Base-by-base conservation (phyloP, 2,888 invertebrate species). In the Polyommatus iphigenia region DNA sequence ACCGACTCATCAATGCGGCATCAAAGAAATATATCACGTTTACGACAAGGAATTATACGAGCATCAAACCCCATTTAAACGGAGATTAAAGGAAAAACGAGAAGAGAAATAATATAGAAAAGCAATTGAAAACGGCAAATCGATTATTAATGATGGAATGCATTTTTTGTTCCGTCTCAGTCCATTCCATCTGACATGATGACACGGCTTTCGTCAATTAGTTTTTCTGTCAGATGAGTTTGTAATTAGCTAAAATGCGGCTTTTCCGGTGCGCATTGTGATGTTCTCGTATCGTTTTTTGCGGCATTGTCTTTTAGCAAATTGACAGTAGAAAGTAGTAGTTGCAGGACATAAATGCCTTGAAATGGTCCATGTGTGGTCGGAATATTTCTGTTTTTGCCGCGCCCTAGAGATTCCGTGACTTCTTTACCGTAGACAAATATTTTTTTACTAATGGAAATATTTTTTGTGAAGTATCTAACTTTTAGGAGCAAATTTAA, bases 241-340 rank as follows among this genome's bases (percentile, higher is more conserved):
- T 85, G 82, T 86, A 87, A 90, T 88, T 87, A 87, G 85, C 81
- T 83, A 85, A 84, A 87, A 82, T 84, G 85, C 87, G 91, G 89
- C 89, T 91, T 93, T 92, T 91, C 91, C 90, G 88, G 86, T 84
- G 81, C 80, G 80, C 83, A 81, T 82, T 83, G 82, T 83, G 81
- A 80, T 82, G 79, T 79, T 79, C 78, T 80, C 80, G 81, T 71
- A 80, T 80, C 77, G 80, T 54, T 80, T 83, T 83, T 82, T 82
- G 80, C 79, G 73, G 57, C 78, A 80, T 78, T 78, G 78, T 78
- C 29, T 77, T 78, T 78, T 73, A 78, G 73, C 73, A 57, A 41
- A 77, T 77, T 77, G 77, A 41, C 72, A 57, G 77, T 54, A 73
- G 73, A 78, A 78, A 73, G 73, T 73, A 78, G 78, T 82, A 82